Evolutionary conservation across 1,140 invertebrate species (phyloP).

Genomic region (Calycopis cecrops): DNA sequence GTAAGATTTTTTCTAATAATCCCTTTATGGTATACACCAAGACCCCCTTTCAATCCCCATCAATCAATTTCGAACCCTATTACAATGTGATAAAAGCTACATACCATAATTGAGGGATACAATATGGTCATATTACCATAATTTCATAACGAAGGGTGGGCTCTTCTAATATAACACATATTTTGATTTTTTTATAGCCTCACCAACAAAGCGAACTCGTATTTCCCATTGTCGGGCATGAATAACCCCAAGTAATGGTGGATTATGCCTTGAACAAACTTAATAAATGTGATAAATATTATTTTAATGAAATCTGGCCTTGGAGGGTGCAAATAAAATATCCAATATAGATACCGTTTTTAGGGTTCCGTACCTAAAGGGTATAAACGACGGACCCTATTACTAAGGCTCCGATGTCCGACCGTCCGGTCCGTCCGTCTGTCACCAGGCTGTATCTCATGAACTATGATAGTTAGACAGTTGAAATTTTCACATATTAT

Average conservation of each 20-base stretch:
- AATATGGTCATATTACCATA: constrained; percentile 49
- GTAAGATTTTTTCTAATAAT: constrained; percentile 49
- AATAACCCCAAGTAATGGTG: constrained; percentile 10
- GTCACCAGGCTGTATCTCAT: no score
- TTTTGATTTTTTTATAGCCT: constrained; percentile 52
- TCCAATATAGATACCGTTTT: neutral
- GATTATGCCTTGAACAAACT: constrained; percentile 11
- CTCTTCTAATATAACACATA: constrained; percentile 55
- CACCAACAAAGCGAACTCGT: constrained; percentile 36
- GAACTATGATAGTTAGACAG: no score
- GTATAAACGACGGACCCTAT: no score
- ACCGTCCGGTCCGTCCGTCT: no score
- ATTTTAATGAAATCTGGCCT: constrained; percentile 10
- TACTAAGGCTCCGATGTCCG: no score
- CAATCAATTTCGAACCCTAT: constrained; percentile 32
- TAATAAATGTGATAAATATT: constrained; percentile 12
- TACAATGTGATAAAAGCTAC: constrained; percentile 18
- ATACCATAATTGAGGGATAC: constrained; percentile 16
- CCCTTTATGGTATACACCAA: constrained; percentile 43
- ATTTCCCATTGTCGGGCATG: constrained; percentile 23
- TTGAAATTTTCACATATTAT: no score
- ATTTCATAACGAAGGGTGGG: constrained; percentile 59
- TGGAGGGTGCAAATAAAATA: neutral
- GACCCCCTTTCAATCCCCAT: neutral
- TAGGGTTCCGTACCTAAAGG: no score